A percentile compares a stretch with the other conserved stretches of the same genome.
Conservation (phyloP, 2,888 invertebrate species). For the Amblyjoppa proteus region DNA sequence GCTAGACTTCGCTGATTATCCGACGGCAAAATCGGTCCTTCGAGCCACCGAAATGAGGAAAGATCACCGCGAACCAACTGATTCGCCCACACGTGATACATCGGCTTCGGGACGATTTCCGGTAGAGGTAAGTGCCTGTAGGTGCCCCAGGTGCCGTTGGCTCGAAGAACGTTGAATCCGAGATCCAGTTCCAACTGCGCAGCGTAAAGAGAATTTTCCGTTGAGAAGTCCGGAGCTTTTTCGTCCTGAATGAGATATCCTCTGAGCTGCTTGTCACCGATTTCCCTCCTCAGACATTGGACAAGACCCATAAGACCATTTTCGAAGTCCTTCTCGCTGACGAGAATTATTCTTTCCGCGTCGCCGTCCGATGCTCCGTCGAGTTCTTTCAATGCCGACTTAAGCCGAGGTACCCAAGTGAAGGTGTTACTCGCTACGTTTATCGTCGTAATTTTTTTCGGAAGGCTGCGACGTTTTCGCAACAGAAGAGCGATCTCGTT, state of each 20-base stretch:
- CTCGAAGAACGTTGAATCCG: conserved; percentile 89
- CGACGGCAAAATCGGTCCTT: conserved; percentile 86
- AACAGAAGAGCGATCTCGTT: too few relatives aligned
- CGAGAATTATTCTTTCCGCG: conserved; percentile 87
- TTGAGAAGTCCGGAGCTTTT: conserved; percentile 89
- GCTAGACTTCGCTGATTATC: conserved; percentile 61
- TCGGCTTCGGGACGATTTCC: conserved; percentile 84
- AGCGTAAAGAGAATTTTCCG: conserved; percentile 88
- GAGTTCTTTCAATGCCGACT: conserved; percentile 77
- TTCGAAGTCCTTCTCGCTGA: conserved; percentile 65
- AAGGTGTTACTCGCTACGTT: conserved; percentile 79
- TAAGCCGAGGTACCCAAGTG: conserved; percentile 82
- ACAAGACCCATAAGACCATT: conserved; percentile 94
- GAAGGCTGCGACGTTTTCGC: too few relatives aligned
- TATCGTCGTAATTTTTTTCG: conserved; percentile 40
- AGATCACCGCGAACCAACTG: conserved; percentile 93
- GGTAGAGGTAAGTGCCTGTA: conserved; percentile 89
- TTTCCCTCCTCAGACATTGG: conserved; percentile 94
- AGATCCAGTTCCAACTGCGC: conserved; percentile 90
- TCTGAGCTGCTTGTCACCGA: conserved; percentile 87
- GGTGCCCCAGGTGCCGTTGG: conserved; percentile 90
- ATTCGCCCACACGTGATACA: conserved; percentile 92
- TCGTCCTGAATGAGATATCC: conserved; percentile 88
- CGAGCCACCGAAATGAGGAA: conserved; percentile 93
- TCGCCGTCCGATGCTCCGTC: conserved; percentile 85